phyloP scores from a whole-genome alignment of 2,797 vertebrate genomes.

The Uromys caudimaculatus region DNA sequence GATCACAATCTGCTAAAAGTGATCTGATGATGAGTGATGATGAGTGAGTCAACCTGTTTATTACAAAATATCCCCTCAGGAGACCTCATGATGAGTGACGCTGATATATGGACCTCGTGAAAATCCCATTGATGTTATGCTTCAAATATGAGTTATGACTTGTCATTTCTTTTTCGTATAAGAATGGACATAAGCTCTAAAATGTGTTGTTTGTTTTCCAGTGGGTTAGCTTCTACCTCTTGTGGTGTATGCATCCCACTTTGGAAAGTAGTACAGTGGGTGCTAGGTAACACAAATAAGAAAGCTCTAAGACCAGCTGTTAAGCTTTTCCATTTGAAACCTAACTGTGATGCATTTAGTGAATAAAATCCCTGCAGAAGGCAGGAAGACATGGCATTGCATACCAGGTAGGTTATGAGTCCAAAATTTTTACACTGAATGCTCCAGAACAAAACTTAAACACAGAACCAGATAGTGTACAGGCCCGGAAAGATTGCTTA shows the following conservation, averaged over 20 bases:
- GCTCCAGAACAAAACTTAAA: not conserved
- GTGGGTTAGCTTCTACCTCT: not conserved
- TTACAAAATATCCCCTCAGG: not conserved
- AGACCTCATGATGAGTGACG: not conserved
- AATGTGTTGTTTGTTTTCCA: not conserved
- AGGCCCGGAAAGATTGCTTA: not conserved
- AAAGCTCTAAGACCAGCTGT: not conserved
- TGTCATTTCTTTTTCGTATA: not conserved
- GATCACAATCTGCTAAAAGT: not conserved
- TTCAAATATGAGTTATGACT: constrained; percentile 19
- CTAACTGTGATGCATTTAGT: not conserved
- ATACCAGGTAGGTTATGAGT: not conserved
- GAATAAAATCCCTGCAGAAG: not conserved
- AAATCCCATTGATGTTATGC: not conserved
- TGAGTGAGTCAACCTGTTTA: not conserved
- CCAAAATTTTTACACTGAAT: not conserved
- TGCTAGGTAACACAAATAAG: not conserved
- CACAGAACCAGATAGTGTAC: not conserved
- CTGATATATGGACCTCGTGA: not conserved
- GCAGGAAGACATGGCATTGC: not conserved
- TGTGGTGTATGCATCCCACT: not conserved
- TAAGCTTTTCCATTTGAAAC: not conserved
- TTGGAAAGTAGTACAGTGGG: not conserved
- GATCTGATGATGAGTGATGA: not conserved
- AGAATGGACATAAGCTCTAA: not conserved